A percentile compares a stretch with the other conserved stretches of the same genome.
Evolutionary conservation across 2,888 invertebrate species (phyloP).

Genomic region (Acanthacorydalis orientalis): DNA sequence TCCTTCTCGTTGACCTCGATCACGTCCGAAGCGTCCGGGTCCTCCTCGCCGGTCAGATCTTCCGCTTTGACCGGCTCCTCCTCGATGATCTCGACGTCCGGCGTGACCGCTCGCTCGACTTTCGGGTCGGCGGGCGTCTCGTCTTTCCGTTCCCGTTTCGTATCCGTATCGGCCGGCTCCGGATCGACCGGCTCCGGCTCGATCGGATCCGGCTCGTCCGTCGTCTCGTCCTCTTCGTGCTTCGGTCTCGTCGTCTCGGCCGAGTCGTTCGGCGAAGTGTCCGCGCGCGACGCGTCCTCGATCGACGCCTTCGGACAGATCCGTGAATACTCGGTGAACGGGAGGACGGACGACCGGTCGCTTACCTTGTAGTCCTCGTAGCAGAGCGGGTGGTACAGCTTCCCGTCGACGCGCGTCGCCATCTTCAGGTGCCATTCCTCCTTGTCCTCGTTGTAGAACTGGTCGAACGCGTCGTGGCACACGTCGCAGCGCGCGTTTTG

Average conservation of each 20-base stretch:
- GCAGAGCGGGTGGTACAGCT: slow-evolving; percentile 79
- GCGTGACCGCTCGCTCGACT: slow-evolving; percentile 16
- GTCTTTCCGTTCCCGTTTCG: slow-evolving; percentile 1
- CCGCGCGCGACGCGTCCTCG: slow-evolving; percentile 17
- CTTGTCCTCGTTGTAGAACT: slow-evolving; percentile 90
- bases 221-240: slow-evolving; percentile 17
- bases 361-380: slow-evolving; percentile 69
- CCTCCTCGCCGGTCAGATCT: slow-evolving; percentile 28
- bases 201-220: slow-evolving; percentile 10
- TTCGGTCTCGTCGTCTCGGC: slow-evolving; percentile 6
- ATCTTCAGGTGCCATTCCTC: slow-evolving; percentile 94
- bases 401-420: slow-evolving; percentile 58
- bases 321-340: no score
- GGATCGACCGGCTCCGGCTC: slow-evolving; percentile 15
- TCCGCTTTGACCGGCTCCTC: slow-evolving; percentile 29
- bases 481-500: slow-evolving; percentile 62
- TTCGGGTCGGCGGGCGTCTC: slow-evolving; percentile 12
- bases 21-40: slow-evolving; percentile 15
- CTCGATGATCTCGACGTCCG: slow-evolving; percentile 16
- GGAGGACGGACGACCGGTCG: no score
- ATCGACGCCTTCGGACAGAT: slow-evolving; percentile 16
- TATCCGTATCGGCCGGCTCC: slow-evolving; percentile 1
- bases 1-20: slow-evolving; percentile 19
- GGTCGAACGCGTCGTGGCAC: slow-evolving; percentile 85
- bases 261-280: slow-evolving; percentile 15